These are phyloP conservation scores for Mustela lutreola DNA, from an alignment of 2,113 vertebrate genomes.

Conservation along the genomic window DNA sequence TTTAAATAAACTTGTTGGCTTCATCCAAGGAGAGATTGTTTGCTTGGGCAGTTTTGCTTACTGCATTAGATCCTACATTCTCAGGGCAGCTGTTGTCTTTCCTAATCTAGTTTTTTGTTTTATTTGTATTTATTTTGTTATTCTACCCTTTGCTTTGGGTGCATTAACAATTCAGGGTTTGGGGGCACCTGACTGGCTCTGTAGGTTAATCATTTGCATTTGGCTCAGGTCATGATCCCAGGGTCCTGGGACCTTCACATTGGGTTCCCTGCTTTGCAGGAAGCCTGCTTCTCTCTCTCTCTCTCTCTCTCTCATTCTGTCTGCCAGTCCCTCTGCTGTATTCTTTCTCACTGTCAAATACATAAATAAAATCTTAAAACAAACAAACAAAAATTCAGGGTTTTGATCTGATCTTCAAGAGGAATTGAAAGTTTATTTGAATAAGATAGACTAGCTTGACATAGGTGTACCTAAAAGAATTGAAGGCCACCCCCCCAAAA, in stretches of 20 bases:
- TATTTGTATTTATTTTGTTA: slow-evolving; percentile 48
- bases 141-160: background rate
- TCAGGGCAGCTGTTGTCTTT: background rate
- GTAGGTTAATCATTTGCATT: too few relatives aligned
- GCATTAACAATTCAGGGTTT: background rate
- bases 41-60: background rate
- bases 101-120: slow-evolving; percentile 36
- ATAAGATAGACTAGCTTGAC: background rate
- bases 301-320: too few relatives aligned
- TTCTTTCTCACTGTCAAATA: too few relatives aligned
- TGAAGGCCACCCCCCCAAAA: background rate
- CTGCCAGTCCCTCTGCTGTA: too few relatives aligned
- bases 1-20: background rate
- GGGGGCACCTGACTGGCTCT: too few relatives aligned
- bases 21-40: slow-evolving; percentile 48
- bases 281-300: too few relatives aligned
- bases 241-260: too few relatives aligned
- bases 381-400: background rate
- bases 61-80: background rate
- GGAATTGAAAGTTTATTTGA: background rate
- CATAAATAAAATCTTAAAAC: too few relatives aligned
- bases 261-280: too few relatives aligned
- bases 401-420: slow-evolving; percentile 14
- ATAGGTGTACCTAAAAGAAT: background rate
- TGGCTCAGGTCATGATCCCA: too few relatives aligned